Evolutionary conservation across 1,140 invertebrate species (phyloP).

Genomic region (Himalopsyche phryganea): DNA sequence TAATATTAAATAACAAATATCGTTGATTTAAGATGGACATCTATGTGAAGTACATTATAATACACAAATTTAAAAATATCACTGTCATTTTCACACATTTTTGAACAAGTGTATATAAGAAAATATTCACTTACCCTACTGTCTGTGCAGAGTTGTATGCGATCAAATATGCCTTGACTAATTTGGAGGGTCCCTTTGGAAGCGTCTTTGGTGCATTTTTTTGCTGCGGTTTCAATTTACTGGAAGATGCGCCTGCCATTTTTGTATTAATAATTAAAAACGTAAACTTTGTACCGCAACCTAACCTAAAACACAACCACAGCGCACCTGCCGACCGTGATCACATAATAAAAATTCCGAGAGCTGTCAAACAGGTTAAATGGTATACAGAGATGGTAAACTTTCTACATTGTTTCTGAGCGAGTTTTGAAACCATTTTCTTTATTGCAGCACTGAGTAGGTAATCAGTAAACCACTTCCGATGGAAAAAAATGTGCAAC

Average conservation of each 20-base stretch:
- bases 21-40: too few species aligned
- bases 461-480: too few species aligned
- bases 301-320: background rate
- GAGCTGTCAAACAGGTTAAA: too few species aligned
- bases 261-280: background rate
- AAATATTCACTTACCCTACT: slow-evolving; percentile 44
- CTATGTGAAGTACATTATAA: too few species aligned
- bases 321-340: background rate
- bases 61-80: too few species aligned
- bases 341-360: background rate
- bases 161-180: slow-evolving; percentile 55
- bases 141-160: slow-evolving; percentile 56
- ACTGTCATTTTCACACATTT: background rate
- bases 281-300: background rate
- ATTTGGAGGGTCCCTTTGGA: slow-evolving; percentile 13
- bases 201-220: background rate
- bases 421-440: too few species aligned
- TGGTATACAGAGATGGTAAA: too few species aligned
- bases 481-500: too few species aligned
- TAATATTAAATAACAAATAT: too few species aligned
- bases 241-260: slow-evolving; percentile 14
- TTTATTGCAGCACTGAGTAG: too few species aligned
- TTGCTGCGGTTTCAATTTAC: slow-evolving; percentile 5
- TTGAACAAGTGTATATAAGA: background rate
- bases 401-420: too few species aligned